Evolutionary conservation across 2,888 invertebrate genomes (phyloP).

Genomic region (Zeuzera pyrina): DNA sequence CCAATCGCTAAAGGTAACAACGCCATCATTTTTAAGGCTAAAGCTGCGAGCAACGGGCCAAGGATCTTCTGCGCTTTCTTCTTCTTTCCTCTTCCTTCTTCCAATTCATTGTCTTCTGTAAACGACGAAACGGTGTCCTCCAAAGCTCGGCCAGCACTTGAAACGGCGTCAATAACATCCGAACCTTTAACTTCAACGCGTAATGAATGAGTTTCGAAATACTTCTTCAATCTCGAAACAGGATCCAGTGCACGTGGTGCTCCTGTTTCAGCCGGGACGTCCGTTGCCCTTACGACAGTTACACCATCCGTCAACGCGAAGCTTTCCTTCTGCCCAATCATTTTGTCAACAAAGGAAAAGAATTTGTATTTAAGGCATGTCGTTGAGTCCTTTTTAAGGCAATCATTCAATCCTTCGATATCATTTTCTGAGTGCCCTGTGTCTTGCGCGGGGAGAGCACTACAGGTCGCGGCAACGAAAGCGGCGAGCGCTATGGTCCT

Average conservation of each 20-base stretch:
- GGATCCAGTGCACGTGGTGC: slow-evolving; percentile 84
- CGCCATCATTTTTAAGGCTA: slow-evolving; percentile 86
- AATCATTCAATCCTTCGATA: slow-evolving; percentile 85
- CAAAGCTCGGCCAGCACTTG: slow-evolving; percentile 85
- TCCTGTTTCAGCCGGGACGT: slow-evolving; percentile 80
- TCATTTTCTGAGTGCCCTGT: slow-evolving; percentile 82
- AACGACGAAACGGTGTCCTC: slow-evolving; percentile 80
- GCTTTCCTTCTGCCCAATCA: slow-evolving; percentile 84
- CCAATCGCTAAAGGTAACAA: slow-evolving; percentile 84
- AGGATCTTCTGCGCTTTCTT: slow-evolving; percentile 86
- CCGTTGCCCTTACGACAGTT: slow-evolving; percentile 83
- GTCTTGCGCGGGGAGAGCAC: slow-evolving; percentile 81
- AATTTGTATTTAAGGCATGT: slow-evolving; percentile 90
- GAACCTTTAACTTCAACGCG: slow-evolving; percentile 89
- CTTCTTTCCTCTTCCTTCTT: slow-evolving; percentile 86
- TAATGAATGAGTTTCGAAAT: slow-evolving; percentile 85
- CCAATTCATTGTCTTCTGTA: slow-evolving; percentile 73
- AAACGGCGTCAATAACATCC: slow-evolving; percentile 85
- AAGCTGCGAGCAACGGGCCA: slow-evolving; percentile 81
- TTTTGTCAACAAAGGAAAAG: slow-evolving; percentile 89
- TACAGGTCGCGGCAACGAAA: slow-evolving; percentile 64
- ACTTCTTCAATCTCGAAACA: slow-evolving; percentile 80
- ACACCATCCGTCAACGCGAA: slow-evolving; percentile 87
- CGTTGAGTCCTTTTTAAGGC: slow-evolving; percentile 86
- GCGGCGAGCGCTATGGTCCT: slow-evolving; percentile 44